phyloP scores from a whole-genome alignment of 2,888 invertebrate species.

The Sphinx pinastri region DNA sequence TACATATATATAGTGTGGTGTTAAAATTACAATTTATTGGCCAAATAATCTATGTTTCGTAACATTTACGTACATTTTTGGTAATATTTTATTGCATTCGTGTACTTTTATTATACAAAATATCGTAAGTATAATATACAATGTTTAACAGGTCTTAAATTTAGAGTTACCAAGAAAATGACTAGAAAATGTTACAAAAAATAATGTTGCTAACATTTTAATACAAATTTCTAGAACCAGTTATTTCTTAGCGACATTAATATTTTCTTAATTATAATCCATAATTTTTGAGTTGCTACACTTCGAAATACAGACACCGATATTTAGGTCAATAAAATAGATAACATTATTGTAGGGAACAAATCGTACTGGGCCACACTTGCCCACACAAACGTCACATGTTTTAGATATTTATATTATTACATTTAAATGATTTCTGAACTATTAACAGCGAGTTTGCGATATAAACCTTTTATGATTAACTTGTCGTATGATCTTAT shows the following conservation, averaged over 20 bases:
- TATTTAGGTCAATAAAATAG: too few species aligned
- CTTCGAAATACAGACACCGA: background rate
- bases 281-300: background rate
- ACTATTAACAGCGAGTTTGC: background rate
- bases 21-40: conserved; percentile 11
- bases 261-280: background rate
- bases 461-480: conserved; percentile 19
- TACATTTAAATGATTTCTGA: background rate
- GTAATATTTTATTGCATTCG: background rate
- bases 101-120: background rate
- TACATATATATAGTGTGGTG: conserved; percentile 19
- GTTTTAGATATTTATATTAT: background rate
- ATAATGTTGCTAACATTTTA: background rate
- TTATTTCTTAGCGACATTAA: background rate
- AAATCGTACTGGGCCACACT: background rate
- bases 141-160: background rate
- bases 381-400: background rate
- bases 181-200: conserved; percentile 8
- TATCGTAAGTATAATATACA: too few species aligned
- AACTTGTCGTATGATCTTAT: conserved; percentile 10
- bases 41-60: conserved; percentile 7
- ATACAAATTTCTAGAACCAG: background rate
- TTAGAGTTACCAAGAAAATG: background rate
- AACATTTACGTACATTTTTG: conserved; percentile 15
- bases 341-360: background rate